phyloP scores from a whole-genome alignment of 2,888 invertebrate genomes.

The Ectropis crepuscularia region DNA sequence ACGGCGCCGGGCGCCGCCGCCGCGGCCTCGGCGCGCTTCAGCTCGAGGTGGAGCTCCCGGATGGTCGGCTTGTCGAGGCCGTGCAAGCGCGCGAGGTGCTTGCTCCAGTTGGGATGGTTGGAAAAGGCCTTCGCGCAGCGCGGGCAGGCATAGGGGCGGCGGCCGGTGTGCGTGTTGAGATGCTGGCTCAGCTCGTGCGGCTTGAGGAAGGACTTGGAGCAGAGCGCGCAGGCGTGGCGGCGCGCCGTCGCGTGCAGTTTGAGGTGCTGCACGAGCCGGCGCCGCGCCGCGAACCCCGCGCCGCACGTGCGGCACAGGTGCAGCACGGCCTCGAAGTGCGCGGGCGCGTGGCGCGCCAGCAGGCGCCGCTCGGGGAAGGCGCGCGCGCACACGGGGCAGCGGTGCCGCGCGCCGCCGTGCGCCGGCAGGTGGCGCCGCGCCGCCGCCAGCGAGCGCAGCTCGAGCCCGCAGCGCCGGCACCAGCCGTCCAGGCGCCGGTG shows the following conservation, averaged over 20 bases:
- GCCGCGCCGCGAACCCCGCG: slow-evolving; percentile 1
- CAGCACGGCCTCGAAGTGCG: slow-evolving; percentile 66
- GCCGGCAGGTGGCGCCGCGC: slow-evolving; percentile 65
- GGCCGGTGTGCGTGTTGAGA: slow-evolving; percentile 83
- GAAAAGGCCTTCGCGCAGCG: slow-evolving; percentile 84
- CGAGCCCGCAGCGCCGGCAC: slow-evolving; percentile 70
- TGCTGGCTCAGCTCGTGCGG: slow-evolving; percentile 74
- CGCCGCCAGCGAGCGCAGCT: slow-evolving; percentile 57
- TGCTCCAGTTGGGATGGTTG: slow-evolving; percentile 84
- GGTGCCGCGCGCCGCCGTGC: slow-evolving; percentile 63
- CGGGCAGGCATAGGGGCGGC: slow-evolving; percentile 82
- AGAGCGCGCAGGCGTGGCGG: slow-evolving; percentile 78
- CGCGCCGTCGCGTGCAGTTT: slow-evolving; percentile 72
- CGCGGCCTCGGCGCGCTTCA: neutral
- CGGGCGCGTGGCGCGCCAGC: slow-evolving; percentile 63
- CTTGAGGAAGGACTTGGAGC: slow-evolving; percentile 76
- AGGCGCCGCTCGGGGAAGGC: slow-evolving; percentile 78
- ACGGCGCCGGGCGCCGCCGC: slow-evolving; percentile 13
- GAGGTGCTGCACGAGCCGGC: slow-evolving; percentile 49
- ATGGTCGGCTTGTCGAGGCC: slow-evolving; percentile 50
- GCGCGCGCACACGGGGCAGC: slow-evolving; percentile 85
- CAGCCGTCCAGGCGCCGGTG: slow-evolving; percentile 54
- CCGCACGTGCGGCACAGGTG: slow-evolving; percentile 81
- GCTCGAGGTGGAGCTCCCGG: slow-evolving; percentile 16
- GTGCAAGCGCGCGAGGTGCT: slow-evolving; percentile 78